Evolutionary conservation across 2,797 vertebrate genomes (phyloP).

Genomic region (Phataginus tetradactyla): DNA sequence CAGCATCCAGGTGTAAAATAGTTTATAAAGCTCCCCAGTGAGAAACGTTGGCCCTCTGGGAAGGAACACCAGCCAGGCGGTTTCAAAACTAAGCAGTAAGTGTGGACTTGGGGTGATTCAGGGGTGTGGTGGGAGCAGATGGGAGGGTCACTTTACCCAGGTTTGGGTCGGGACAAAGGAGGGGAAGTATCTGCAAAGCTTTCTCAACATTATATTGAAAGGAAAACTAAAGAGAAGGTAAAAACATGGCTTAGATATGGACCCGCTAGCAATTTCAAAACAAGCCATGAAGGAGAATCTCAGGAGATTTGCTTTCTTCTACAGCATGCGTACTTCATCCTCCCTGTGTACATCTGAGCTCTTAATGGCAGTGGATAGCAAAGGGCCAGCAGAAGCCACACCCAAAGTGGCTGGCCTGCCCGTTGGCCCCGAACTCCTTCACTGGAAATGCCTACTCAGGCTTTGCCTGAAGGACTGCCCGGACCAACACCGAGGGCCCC

Average conservation of each 20-base stretch:
- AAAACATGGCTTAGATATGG: background rate
- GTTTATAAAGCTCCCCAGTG: background rate
- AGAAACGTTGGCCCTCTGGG: rapidly evolving
- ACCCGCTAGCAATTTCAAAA: background rate
- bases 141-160: background rate
- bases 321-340: rapidly evolving
- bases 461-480: background rate
- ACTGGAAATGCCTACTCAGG: rapidly evolving
- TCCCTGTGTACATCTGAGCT: rapidly evolving
- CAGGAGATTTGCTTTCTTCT: background rate
- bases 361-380: background rate
- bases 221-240: background rate
- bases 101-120: background rate
- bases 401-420: rapidly evolving
- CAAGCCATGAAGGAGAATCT: background rate
- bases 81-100: background rate
- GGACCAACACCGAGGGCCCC: background rate
- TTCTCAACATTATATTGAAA: background rate
- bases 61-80: rapidly evolving
- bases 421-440: background rate
- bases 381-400: background rate
- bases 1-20: background rate
- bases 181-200: background rate
- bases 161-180: background rate
- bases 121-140: rapidly evolving